Conservation (phyloP, 2,888 invertebrate species). For the Synergus laeviventris region DNA sequence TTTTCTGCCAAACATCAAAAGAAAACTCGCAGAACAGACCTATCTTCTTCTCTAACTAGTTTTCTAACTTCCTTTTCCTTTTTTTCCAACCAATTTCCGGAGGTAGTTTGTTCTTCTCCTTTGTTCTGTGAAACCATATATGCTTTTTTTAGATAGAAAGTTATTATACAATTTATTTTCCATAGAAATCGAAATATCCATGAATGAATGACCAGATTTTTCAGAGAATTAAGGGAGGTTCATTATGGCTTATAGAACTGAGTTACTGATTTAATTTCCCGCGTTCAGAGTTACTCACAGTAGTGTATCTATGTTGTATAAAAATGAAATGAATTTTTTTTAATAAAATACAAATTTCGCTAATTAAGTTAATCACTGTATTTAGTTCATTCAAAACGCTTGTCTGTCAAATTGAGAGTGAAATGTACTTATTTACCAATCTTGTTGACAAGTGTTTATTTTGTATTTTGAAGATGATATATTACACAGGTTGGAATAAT, state of each 20-base stretch:
- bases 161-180: not conserved
- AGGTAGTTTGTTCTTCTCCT: conserved; percentile 2
- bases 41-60: conserved; percentile 27
- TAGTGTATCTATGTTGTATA: not conserved
- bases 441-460: not conserved
- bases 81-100: not conserved
- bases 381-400: not conserved
- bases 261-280: not conserved
- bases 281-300: not conserved
- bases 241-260: not conserved
- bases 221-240: not conserved
- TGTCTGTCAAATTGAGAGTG: not conserved
- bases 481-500: not conserved
- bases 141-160: not conserved
- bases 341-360: not conserved
- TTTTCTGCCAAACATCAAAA: conserved; percentile 15
- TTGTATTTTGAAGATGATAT: not conserved
- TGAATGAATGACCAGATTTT: not conserved
- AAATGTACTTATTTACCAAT: not conserved
- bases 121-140: not conserved
- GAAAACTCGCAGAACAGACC: conserved; percentile 10
- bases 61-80: not conserved
- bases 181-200: not conserved
- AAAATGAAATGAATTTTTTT: not conserved
- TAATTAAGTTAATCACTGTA: too few relatives aligned